These are phyloP conservation scores for Muscicapa comitata DNA, from an alignment of 2,797 vertebrate species.

Conservation along the genomic window DNA sequence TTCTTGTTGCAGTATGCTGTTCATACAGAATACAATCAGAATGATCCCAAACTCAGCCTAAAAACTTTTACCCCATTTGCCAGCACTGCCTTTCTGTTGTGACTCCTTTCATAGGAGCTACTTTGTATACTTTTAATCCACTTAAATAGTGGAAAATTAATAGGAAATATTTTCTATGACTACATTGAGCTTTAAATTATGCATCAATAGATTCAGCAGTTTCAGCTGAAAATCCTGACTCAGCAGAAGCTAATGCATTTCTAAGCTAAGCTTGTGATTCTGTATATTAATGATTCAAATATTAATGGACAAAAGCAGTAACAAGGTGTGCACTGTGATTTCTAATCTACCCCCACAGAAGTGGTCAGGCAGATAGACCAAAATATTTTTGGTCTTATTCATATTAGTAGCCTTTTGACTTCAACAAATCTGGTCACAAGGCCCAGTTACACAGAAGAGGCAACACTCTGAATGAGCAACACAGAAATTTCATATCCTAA, in stretches of 20 bases:
- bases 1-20: not conserved
- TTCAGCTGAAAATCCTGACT: not conserved
- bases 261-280: not conserved
- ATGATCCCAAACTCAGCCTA: not conserved
- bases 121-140: not conserved
- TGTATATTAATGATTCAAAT: not conserved
- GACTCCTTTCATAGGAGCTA: not conserved
- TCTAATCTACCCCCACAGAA: not conserved
- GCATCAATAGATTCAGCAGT: not conserved
- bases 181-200: not conserved
- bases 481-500: not conserved
- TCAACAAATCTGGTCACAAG: not conserved
- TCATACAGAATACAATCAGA: not conserved
- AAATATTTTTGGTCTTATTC: not conserved
- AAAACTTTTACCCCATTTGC: not conserved
- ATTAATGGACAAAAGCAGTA: not conserved
- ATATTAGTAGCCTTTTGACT: not conserved
- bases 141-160: not conserved
- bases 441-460: not conserved
- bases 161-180: not conserved
- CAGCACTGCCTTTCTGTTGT: not conserved
- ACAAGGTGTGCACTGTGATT: not conserved
- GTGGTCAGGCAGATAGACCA: not conserved
- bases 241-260: not conserved
- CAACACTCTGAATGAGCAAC: not conserved